Evolutionary conservation across 2,113 vertebrate species (phyloP).

Genomic region (Leuciscus idus): DNA sequence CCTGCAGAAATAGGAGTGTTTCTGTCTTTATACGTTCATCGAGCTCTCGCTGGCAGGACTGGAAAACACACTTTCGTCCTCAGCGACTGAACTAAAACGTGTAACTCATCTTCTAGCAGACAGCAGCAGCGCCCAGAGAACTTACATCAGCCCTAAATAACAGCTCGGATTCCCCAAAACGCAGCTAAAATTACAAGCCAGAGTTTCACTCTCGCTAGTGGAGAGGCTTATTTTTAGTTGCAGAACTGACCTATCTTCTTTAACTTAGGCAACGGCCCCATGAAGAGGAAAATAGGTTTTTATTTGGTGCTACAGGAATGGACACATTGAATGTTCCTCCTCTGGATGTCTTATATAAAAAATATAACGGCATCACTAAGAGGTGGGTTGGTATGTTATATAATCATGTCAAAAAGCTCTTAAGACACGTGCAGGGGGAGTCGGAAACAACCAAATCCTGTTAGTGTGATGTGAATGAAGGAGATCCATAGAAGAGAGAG

Average conservation of each 20-base stretch:
- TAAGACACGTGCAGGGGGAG: constrained; percentile 4
- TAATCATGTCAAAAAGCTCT: constrained; percentile 41
- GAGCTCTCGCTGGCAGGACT: neutral
- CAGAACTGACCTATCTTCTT: neutral
- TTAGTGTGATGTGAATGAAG: constrained; percentile 28
- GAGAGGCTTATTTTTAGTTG: neutral
- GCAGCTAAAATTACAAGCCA: neutral
- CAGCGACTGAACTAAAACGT: neutral
- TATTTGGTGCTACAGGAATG: neutral
- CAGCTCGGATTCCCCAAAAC: neutral
- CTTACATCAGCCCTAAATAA: neutral
- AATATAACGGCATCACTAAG: neutral
- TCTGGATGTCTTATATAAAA: neutral
- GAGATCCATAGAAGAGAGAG: neutral
- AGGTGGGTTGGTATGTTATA: constrained; percentile 21
- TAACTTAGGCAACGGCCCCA: neutral
- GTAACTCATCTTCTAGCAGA: neutral
- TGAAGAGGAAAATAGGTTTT: neutral
- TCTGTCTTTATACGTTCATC: neutral
- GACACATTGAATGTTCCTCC: neutral
- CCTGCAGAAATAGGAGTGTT: neutral
- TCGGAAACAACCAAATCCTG: constrained; percentile 33
- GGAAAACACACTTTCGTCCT: neutral
- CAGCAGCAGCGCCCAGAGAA: neutral
- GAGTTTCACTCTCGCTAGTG: neutral